Percentiles rank a stretch among this genome's conserved stretches.
These are phyloP conservation scores for Blomia tropicalis DNA, from an alignment of 2,888 invertebrate species.

Conservation along the genomic window DNA sequence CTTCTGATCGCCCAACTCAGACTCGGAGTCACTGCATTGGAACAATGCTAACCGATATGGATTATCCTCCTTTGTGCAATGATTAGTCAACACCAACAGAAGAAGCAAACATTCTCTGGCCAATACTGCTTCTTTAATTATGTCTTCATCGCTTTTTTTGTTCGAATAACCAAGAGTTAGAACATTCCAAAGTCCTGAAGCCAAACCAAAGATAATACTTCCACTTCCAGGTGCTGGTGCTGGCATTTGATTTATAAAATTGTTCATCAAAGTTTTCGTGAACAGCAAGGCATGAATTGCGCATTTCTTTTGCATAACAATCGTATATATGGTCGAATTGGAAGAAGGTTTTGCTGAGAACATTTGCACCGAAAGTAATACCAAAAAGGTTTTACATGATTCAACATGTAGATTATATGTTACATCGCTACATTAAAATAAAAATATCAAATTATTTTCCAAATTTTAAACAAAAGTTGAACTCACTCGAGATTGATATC, in stretches of 20 bases:
- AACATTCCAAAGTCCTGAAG: constrained; percentile 40
- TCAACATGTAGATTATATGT: constrained; percentile 74
- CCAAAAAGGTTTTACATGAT: constrained; percentile 65
- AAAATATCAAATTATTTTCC: not conserved
- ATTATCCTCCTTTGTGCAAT: constrained; percentile 55
- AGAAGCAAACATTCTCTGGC: constrained; percentile 79
- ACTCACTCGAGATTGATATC: constrained; percentile 45
- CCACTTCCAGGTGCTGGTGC: constrained; percentile 54
- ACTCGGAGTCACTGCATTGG: constrained; percentile 61
- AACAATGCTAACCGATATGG: constrained; percentile 71
- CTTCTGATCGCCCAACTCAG: constrained; percentile 37
- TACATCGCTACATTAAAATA: constrained; percentile 45
- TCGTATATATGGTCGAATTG: constrained; percentile 52
- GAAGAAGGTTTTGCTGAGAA: constrained; percentile 53
- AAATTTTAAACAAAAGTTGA: not conserved
- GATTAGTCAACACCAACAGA: constrained; percentile 71
- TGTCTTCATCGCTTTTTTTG: constrained; percentile 29
- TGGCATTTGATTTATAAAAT: constrained; percentile 50
- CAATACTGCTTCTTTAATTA: constrained; percentile 40
- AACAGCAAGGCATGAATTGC: constrained; percentile 58
- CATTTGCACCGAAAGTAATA: constrained; percentile 73
- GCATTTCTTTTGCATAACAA: constrained; percentile 39
- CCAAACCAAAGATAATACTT: constrained; percentile 64
- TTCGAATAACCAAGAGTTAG: constrained; percentile 37
- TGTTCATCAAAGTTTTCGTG: constrained; percentile 60